Evolutionary conservation across 2,113 vertebrate genomes (phyloP).

Genomic region (Lepus americanus): DNA sequence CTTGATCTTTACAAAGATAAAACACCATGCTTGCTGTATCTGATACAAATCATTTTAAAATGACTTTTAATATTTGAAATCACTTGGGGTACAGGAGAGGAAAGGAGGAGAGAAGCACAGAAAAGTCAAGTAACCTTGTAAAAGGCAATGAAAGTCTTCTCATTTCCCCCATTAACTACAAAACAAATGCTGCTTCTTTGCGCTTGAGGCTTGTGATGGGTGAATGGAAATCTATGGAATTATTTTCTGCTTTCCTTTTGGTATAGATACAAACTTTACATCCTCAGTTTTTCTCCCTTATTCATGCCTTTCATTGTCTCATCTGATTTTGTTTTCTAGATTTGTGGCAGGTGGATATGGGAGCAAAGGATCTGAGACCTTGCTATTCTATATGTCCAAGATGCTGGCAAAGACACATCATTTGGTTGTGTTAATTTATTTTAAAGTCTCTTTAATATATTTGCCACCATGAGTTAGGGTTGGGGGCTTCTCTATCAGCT

Average conservation of each 20-base stretch:
- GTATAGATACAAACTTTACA: neutral
- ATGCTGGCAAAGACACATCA: neutral
- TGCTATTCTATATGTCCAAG: neutral
- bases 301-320: neutral
- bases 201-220: neutral
- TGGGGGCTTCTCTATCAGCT: neutral
- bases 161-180: neutral
- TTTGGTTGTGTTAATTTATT: neutral
- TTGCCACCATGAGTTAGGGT: neutral
- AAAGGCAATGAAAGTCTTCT: neutral
- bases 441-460: neutral
- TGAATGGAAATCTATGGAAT: neutral
- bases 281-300: neutral
- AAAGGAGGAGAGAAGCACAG: conserved; percentile 30
- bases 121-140: neutral
- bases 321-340: conserved; percentile 7
- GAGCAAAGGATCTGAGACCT: neutral
- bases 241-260: neutral
- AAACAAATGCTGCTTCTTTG: neutral
- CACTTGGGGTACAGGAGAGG: neutral
- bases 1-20: conserved; percentile 44
- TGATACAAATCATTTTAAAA: neutral
- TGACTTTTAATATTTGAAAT: conserved; percentile 56
- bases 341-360: neutral
- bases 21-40: neutral